Percentiles rank a stretch among this genome's conserved stretches.
Conservation (phyloP, 2,113 vertebrate genomes). For the Phalacrocorax pelagicus region DNA sequence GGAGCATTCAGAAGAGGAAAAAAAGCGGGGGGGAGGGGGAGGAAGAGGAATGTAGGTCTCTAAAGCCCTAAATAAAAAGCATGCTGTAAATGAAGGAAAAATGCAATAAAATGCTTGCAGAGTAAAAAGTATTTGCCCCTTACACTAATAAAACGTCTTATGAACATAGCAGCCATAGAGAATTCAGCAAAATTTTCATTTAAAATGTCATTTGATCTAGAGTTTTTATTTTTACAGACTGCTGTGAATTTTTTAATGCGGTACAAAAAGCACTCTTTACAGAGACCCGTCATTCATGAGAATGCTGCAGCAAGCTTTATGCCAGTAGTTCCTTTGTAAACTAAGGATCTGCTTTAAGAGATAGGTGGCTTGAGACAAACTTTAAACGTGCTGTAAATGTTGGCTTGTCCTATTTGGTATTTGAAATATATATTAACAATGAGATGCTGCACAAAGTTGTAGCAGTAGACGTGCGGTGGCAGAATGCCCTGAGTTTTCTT, state of each 20-base stretch:
- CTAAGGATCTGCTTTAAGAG: slow-evolving; percentile 5
- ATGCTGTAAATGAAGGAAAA: slow-evolving; percentile 55
- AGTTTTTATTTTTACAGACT: slow-evolving; percentile 54
- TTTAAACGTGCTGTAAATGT: slow-evolving; percentile 39
- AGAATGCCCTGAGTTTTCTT: slow-evolving; percentile 52
- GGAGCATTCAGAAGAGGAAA: slow-evolving; percentile 61
- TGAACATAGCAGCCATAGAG: slow-evolving; percentile 20
- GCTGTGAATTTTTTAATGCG: slow-evolving; percentile 39
- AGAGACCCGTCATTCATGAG: slow-evolving; percentile 29
- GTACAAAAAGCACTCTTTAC: slow-evolving; percentile 23
- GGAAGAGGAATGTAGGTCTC: slow-evolving; percentile 62
- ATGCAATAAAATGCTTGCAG: slow-evolving; percentile 52
- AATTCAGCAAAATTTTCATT: slow-evolving; percentile 41
- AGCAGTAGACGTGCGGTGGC: slow-evolving; percentile 40
- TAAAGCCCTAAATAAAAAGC: slow-evolving; percentile 67
- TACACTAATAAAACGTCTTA: slow-evolving; percentile 35
- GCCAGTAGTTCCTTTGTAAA: background rate
- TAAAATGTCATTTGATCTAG: slow-evolving; percentile 45
- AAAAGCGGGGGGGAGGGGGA: background rate
- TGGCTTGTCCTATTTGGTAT: slow-evolving; percentile 29
- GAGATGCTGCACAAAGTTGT: slow-evolving; percentile 42
- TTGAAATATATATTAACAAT: slow-evolving; percentile 38
- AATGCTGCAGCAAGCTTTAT: slow-evolving; percentile 18
- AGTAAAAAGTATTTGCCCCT: slow-evolving; percentile 33
- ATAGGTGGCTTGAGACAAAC: background rate